Conservation (phyloP, 2,888 invertebrate species). For the Stenodema calcarata region DNA sequence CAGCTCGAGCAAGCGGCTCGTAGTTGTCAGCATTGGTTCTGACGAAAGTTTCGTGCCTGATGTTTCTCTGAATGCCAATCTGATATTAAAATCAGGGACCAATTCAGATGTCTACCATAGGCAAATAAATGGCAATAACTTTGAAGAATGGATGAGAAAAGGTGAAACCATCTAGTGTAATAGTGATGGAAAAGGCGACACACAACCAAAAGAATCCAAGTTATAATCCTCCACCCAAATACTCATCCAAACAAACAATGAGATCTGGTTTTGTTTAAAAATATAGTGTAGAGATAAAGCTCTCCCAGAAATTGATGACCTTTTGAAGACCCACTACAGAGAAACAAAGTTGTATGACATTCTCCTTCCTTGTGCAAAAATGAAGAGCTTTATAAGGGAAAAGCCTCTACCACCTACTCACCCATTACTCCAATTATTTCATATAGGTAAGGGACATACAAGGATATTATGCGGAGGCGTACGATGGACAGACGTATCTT, state of each 20-base stretch:
- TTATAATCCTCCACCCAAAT: slow-evolving; percentile 4
- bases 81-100: slow-evolving; percentile 1
- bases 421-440: too few species aligned
- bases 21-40: not conserved
- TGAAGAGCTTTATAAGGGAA: not conserved
- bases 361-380: not conserved
- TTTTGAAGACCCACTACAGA: not conserved
- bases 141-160: slow-evolving; percentile 58
- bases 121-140: slow-evolving; percentile 26
- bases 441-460: too few species aligned
- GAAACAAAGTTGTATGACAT: not conserved
- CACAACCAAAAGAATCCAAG: not conserved
- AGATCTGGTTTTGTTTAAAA: not conserved
- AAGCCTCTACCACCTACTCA: too few species aligned
- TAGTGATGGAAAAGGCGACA: not conserved
- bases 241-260: not conserved
- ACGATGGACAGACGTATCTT: too few species aligned
- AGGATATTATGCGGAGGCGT: too few species aligned
- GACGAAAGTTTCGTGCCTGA: not conserved
- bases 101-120: slow-evolving; percentile 12
- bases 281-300: not conserved
- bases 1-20: not conserved
- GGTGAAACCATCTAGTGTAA: not conserved
- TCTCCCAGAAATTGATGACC: not conserved
- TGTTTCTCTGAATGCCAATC: not conserved